A percentile compares a stretch with the other conserved stretches of the same genome.
Evolutionary conservation across 2,113 vertebrate species (phyloP).

Genomic region (Sturnira hondurensis): DNA sequence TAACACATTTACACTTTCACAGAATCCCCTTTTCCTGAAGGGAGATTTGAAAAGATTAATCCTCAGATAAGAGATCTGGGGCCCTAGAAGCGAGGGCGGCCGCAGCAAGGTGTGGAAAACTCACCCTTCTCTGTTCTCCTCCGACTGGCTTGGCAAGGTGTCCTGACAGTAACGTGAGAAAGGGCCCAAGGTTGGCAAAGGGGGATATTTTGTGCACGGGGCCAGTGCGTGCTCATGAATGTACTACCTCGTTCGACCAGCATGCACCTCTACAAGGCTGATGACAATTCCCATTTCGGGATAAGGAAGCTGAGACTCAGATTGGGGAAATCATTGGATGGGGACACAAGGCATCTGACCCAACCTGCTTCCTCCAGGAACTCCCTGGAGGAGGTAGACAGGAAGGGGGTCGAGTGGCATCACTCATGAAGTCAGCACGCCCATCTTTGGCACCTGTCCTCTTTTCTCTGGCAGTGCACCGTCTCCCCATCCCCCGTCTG

Average conservation of each 20-base stretch:
- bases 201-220: background rate
- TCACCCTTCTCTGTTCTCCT: background rate
- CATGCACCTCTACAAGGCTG: background rate
- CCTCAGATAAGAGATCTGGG: background rate
- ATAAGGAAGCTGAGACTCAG: background rate
- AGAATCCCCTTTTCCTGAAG: conserved; percentile 10
- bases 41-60: conserved; percentile 38
- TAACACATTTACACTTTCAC: background rate
- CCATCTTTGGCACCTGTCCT: accelerated
- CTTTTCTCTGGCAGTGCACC: background rate
- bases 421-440: background rate
- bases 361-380: background rate
- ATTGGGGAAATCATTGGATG: background rate
- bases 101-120: background rate
- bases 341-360: background rate
- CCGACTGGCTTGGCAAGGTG: background rate
- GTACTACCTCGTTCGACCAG: background rate
- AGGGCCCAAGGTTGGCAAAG: background rate
- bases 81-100: background rate
- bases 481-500: too few species aligned
- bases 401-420: background rate
- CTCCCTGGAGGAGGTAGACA: too few species aligned
- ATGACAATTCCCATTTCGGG: background rate
- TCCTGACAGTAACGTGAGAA: background rate
- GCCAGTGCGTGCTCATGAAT: background rate